Base-by-base conservation (phyloP, 35 echinoderm and acorn worm species). In the Ophiothrix spiculata region DNA sequence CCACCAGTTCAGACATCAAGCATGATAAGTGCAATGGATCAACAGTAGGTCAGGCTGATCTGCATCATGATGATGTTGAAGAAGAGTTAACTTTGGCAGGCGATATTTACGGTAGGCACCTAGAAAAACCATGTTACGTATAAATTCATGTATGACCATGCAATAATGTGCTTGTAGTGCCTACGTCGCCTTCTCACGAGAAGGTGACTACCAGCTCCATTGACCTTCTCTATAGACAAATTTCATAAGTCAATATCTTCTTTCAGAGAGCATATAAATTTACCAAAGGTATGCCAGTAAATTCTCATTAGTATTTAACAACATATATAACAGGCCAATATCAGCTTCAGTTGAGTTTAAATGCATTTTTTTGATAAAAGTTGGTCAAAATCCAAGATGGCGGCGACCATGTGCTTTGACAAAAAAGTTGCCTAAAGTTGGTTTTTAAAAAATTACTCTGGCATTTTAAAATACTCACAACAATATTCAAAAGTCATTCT, bases 91-190 rank as follows among this genome's bases (percentile, higher is more conserved):
- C 40, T 12, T 37, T 90, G 40, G 88, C 88, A 12, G 69, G n/a
- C 0, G 88, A 83, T 56, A 84, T 90, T 8, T 90, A 90, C 78
- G 88, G 88, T 90, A 74, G 35, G 74, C 33, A 76, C 31, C 33
- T 28, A 4, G 15, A n/a, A 17, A 13, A 29, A 0, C 0, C 0
- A 25, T 17, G 11, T 75, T 10, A 15, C 32, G 39, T 15, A 76
- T 23, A 35, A 21, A 14, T 17, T 1, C 23, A 35, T 4, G n/a
- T 28, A 60, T 83, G 16, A 13, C 36, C n/a, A 17, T n/a, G 25
- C 78, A 17, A 32, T 11, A 16, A 23, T 8, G 39, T 38, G 39
- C 38, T 38, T 0, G 39, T 21, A 37, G 36, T 21, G n/a, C n/a
- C n/a, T n/a, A n/a, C n/a, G n/a, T n/a, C n/a, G n/a, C n/a, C n/a